Conservation (phyloP, 2,113 vertebrate species). For the Kryptolebias marmoratus region DNA sequence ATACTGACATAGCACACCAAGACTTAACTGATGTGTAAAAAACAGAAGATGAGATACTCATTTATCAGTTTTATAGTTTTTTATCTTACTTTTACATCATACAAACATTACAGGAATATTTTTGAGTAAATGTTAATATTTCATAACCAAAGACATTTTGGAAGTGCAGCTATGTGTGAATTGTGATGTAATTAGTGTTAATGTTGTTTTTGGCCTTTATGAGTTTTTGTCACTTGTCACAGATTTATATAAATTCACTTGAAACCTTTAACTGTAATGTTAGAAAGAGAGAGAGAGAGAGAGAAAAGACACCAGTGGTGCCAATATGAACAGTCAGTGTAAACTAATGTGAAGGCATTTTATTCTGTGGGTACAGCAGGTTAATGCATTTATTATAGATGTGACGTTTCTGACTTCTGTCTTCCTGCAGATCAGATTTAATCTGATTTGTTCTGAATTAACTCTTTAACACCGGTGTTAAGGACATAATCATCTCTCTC, state of each 20-base stretch:
- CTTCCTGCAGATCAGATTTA: constrained; percentile 22
- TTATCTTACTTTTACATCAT: not conserved
- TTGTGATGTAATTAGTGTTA: not conserved
- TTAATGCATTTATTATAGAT: constrained; percentile 33
- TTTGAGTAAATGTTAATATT: not conserved
- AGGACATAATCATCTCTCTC: constrained; percentile 8
- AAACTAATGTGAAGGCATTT: not conserved
- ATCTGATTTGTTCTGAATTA: constrained; percentile 27
- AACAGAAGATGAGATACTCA: not conserved
- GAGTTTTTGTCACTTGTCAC: constrained; percentile 22
- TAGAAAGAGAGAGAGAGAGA: not conserved
- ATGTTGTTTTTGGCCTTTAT: constrained; percentile 44
- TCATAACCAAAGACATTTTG: not conserved
- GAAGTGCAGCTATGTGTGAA: not conserved
- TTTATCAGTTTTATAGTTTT: not conserved
- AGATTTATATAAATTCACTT: constrained; percentile 32
- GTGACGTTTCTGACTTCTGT: constrained; percentile 33
- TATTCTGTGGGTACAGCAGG: not conserved
- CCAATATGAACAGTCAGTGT: not conserved
- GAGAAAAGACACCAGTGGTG: not conserved
- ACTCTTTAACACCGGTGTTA: not conserved
- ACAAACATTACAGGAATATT: not conserved
- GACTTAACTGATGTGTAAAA: constrained; percentile 31
- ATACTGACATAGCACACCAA: constrained; percentile 25
- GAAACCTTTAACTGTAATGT: constrained; percentile 49